A percentile compares a stretch with the other conserved stretches of the same genome.
Conservation (phyloP, 2,113 vertebrate species). For the Xiphias gladius region DNA sequence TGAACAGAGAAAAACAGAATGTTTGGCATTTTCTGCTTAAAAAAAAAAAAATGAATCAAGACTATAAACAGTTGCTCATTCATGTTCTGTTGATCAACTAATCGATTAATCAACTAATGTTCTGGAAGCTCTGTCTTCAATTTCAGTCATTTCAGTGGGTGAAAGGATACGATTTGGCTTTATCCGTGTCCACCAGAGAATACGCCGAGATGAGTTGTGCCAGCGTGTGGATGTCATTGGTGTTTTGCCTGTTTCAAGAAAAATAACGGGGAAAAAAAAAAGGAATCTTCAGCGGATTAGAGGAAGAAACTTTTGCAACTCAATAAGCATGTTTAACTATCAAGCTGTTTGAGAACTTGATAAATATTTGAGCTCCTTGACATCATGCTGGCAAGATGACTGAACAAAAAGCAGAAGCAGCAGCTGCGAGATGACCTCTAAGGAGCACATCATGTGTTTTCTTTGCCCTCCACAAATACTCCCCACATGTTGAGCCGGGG, state of each 20-base stretch:
- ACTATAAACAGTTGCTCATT: no score
- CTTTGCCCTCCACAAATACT: not conserved
- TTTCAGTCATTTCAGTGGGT: not conserved
- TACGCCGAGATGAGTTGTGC: conserved; percentile 99
- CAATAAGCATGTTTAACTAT: not conserved
- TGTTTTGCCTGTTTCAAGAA: conserved; percentile 88
- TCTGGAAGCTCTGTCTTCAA: not conserved
- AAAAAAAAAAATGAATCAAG: no score
- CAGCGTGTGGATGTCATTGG: conserved; percentile 93
- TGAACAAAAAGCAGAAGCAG: not conserved
- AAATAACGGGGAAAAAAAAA: not conserved
- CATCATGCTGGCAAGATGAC: not conserved
- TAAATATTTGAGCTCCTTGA: not conserved
- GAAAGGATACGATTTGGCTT: conserved; percentile 97
- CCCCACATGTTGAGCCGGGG: not conserved
- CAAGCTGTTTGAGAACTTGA: not conserved
- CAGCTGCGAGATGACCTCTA: conserved; percentile 1
- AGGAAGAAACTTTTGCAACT: not conserved
- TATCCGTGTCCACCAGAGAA: conserved; percentile 95
- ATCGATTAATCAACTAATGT: not conserved
- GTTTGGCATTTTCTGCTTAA: no score
- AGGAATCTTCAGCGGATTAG: not conserved
- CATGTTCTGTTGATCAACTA: not conserved
- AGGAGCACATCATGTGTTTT: not conserved
- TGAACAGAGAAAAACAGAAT: no score